Evolutionary conservation across 2,113 vertebrate species (phyloP).

Genomic region (Lates calcarifer): DNA sequence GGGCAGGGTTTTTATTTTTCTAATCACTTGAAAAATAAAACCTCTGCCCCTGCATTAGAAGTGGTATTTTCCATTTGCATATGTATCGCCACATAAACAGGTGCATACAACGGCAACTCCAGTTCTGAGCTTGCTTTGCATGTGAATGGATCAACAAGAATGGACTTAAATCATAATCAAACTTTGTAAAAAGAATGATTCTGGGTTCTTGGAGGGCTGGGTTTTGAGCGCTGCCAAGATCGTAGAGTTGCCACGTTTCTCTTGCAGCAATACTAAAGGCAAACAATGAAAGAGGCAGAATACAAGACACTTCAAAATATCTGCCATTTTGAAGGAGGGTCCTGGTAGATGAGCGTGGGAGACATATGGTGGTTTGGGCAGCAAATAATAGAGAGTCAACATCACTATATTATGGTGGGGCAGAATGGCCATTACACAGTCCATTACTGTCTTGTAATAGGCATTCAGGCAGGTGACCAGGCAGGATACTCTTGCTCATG

Average conservation of each 20-base stretch:
- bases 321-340: constrained; percentile 18
- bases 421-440: not conserved
- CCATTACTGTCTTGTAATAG: not conserved
- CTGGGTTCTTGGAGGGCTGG: constrained; percentile 12
- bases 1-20: not conserved
- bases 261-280: constrained; percentile 17
- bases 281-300: constrained; percentile 21
- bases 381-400: constrained; percentile 5
- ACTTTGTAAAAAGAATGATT: constrained; percentile 35
- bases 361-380: not conserved
- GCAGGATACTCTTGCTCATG: not conserved
- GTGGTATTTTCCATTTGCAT: constrained; percentile 47
- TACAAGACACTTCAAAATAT: constrained; percentile 15
- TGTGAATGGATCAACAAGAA: constrained; percentile 57
- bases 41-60: constrained; percentile 2
- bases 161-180: constrained; percentile 25
- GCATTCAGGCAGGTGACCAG: not conserved
- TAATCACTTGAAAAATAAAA: constrained; percentile 17
- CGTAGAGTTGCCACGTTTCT: not conserved
- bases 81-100: constrained; percentile 43
- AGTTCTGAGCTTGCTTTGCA: constrained; percentile 39
- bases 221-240: constrained; percentile 17
- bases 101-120: constrained; percentile 34
- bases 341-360: constrained; percentile 4
- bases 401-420: constrained; percentile 7